Conservation (phyloP, 2,888 invertebrate genomes). For the Amblyjoppa fuscipennis region DNA sequence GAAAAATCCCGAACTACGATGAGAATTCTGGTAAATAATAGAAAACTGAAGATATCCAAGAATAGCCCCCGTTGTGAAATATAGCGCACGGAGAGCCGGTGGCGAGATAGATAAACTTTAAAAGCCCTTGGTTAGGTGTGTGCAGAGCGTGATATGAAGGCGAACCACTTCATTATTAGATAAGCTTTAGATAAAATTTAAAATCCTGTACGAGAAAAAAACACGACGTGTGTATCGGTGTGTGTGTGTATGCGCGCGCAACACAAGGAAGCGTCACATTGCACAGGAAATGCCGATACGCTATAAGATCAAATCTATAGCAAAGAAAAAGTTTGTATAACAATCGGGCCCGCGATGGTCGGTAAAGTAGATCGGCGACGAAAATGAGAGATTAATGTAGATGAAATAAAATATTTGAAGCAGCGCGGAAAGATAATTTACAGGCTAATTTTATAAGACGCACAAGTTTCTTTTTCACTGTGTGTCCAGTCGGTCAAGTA, state of each 20-base stretch:
- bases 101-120: conserved; percentile 59
- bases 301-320: background rate
- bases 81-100: conserved; percentile 11
- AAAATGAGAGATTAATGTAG: background rate
- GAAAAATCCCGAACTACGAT: conserved; percentile 14
- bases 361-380: background rate
- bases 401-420: background rate
- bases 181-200: conserved; percentile 59
- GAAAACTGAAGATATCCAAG: conserved; percentile 20
- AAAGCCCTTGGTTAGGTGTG: conserved; percentile 54
- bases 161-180: conserved; percentile 60
- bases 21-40: conserved; percentile 25
- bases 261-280: background rate
- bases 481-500: background rate
- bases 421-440: background rate
- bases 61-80: conserved; percentile 45
- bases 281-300: background rate
- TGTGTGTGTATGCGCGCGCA: background rate
- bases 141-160: conserved; percentile 57
- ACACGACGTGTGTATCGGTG: background rate
- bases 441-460: background rate
- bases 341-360: background rate
- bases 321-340: background rate
- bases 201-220: conserved; percentile 43
- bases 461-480: background rate